Evolutionary conservation across 2,888 invertebrate species (phyloP).

Genomic region (Silvanus unidentatus): DNA sequence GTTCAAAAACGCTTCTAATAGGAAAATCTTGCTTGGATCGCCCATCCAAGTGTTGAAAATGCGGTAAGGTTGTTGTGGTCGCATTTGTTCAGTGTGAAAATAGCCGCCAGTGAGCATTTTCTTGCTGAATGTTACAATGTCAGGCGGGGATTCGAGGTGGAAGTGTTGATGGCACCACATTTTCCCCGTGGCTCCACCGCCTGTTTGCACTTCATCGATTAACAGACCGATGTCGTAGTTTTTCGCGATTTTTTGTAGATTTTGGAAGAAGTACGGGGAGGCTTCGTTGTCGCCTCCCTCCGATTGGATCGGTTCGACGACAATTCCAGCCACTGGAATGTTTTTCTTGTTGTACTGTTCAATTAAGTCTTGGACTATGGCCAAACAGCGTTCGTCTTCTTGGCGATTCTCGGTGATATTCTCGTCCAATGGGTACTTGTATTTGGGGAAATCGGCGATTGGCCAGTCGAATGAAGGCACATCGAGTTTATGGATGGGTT

Average conservation of each 20-base stretch:
- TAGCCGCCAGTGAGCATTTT: constrained; percentile 96
- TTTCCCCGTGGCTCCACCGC: constrained; percentile 92
- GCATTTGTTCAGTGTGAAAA: constrained; percentile 72
- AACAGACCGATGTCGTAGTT: constrained; percentile 72
- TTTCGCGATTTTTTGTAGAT: constrained; percentile 73
- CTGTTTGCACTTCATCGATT: constrained; percentile 97
- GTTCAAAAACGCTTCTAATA: constrained; percentile 76
- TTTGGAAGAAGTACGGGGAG: constrained; percentile 82
- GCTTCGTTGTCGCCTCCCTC: constrained; percentile 97
- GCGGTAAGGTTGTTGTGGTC: constrained; percentile 72
- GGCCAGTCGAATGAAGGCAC: constrained; percentile 96
- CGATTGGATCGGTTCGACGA: constrained; percentile 94
- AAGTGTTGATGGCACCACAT: constrained; percentile 97
- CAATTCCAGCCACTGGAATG: constrained; percentile 80
- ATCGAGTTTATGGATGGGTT: constrained; percentile 92
- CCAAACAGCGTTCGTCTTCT: constrained; percentile 71
- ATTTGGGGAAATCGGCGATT: constrained; percentile 80
- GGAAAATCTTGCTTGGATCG: constrained; percentile 86
- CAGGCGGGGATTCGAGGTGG: constrained; percentile 76
- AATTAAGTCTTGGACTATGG: constrained; percentile 67
- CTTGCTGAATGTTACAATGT: constrained; percentile 95
- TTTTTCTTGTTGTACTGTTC: constrained; percentile 60
- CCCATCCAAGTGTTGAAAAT: constrained; percentile 99
- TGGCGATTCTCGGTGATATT: constrained; percentile 68
- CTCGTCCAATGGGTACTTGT: constrained; percentile 88